phyloP scores from a whole-genome alignment of 1,140 invertebrate genomes.

The Heliothis subflexa region DNA sequence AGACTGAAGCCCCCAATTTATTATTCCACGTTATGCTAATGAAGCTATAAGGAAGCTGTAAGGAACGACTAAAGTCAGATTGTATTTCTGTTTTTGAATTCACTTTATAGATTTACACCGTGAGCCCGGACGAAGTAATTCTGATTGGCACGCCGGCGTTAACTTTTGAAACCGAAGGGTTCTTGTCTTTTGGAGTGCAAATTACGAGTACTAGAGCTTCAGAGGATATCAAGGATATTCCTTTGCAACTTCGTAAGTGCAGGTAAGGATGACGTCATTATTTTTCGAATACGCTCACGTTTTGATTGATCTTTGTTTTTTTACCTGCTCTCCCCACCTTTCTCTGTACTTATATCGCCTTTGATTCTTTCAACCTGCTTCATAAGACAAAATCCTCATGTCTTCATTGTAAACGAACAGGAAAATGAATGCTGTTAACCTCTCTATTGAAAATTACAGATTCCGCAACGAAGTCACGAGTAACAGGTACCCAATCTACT shows the following conservation, averaged over 20 bases:
- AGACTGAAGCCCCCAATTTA: too few species aligned
- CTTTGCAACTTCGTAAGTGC: constrained; percentile 85
- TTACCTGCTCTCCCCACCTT: not conserved
- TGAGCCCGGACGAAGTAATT: constrained; percentile 75
- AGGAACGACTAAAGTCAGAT: too few species aligned
- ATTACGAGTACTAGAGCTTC: constrained; percentile 77
- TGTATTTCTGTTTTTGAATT: not conserved
- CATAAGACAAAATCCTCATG: too few species aligned
- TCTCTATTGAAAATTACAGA: constrained; percentile 60
- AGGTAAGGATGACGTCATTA: constrained; percentile 61
- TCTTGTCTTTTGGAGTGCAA: constrained; percentile 70
- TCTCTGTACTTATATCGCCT: not conserved
- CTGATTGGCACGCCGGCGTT: constrained; percentile 69
- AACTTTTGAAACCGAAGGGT: constrained; percentile 63
- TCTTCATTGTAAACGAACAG: too few species aligned
- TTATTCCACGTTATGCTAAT: too few species aligned
- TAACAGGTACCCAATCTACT: constrained; percentile 88
- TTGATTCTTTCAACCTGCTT: too few species aligned
- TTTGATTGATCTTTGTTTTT: not conserved
- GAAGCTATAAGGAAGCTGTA: too few species aligned
- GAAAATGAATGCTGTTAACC: not conserved
- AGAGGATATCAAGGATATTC: constrained; percentile 65
- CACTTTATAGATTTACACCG: constrained; percentile 67
- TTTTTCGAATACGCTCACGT: not conserved
- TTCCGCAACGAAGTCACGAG: constrained; percentile 87